Evolutionary conservation across 64 coral and sea anemone genomes (phyloP).

Genomic region (Porites australiensis): DNA sequence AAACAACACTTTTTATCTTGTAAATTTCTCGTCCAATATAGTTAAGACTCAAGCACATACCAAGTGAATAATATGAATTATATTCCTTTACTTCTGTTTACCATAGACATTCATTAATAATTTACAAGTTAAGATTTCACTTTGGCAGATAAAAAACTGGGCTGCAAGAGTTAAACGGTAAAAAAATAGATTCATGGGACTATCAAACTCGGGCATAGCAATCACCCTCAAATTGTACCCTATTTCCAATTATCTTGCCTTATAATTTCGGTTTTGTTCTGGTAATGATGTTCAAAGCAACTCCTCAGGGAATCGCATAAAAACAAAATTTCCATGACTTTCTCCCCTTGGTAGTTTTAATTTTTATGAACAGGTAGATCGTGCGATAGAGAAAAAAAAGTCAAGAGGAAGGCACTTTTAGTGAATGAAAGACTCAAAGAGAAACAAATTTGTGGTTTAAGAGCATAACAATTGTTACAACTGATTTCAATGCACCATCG

Average conservation of each 20-base stretch:
- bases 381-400: not conserved
- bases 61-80: not conserved
- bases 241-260: too few species aligned
- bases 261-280: too few species aligned
- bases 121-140: conserved; percentile 38
- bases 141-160: not conserved
- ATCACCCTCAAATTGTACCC: too few species aligned
- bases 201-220: not conserved
- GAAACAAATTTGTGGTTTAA: not conserved
- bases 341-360: not conserved
- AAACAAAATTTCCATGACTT: conserved; percentile 11
- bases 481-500: not conserved
- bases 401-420: not conserved
- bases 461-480: not conserved
- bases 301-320: conserved; percentile 20
- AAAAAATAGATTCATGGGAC: not conserved
- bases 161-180: not conserved
- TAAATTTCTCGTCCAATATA: not conserved
- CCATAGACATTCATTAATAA: conserved; percentile 24
- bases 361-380: not conserved
- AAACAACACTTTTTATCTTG: too few species aligned
- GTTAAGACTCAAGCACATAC: not conserved
- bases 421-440: not conserved
- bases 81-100: not conserved
- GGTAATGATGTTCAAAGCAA: not conserved